phyloP scores from a whole-genome alignment of 2,888 invertebrate genomes.

The Creontiades dilutus region DNA sequence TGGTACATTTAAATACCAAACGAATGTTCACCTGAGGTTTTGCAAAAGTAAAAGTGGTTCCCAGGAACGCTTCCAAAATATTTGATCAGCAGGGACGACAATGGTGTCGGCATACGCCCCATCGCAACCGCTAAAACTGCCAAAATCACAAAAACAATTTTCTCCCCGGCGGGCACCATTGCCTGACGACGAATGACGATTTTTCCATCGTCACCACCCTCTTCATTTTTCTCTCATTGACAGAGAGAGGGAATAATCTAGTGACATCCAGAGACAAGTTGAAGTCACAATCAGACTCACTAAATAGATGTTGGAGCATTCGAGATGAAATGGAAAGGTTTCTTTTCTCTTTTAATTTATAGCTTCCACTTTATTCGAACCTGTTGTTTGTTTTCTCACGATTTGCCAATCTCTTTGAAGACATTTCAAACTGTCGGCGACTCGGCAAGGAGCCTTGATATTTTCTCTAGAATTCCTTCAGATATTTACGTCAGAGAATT shows the following conservation, averaged over 20 bases:
- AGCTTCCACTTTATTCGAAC: background rate
- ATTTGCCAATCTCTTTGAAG: background rate
- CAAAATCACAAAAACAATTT: background rate
- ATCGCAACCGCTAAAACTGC: background rate
- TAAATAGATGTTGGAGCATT: background rate
- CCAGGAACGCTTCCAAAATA: constrained; percentile 10
- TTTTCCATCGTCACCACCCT: background rate
- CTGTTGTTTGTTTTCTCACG: background rate
- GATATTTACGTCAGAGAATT: no score
- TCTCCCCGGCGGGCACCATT: background rate
- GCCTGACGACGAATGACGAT: background rate
- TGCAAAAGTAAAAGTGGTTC: constrained; percentile 47
- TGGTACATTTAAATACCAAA: no score
- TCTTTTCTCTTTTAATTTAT: background rate
- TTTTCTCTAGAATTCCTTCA: background rate
- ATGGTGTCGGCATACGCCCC: background rate
- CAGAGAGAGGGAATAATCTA: background rate
- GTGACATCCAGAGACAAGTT: background rate
- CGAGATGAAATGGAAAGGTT: background rate
- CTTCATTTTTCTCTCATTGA: background rate
- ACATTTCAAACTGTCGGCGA: background rate
- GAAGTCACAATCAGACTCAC: background rate
- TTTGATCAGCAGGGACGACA: background rate
- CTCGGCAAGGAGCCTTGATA: background rate
- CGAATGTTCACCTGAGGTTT: constrained; percentile 7